Conservation (phyloP, 2,797 vertebrate genomes). For the Florisuga fusca region DNA sequence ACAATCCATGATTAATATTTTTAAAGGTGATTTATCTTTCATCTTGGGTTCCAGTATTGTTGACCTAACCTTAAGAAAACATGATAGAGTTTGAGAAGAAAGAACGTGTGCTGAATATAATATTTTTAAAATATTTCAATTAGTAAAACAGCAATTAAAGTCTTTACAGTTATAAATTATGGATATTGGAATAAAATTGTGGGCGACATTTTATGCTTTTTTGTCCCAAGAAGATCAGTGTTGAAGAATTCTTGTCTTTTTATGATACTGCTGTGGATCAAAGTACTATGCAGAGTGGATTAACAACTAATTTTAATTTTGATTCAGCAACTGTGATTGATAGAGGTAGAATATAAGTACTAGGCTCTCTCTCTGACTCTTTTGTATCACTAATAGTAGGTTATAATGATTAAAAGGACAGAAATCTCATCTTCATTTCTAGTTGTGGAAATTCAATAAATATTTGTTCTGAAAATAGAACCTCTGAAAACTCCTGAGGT, state of each 20-base stretch:
- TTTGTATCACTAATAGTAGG: not conserved
- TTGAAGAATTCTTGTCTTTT: not conserved
- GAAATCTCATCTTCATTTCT: not conserved
- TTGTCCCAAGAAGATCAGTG: not conserved
- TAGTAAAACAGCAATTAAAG: not conserved
- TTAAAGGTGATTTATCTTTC: conserved; percentile 56
- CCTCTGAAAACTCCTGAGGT: not conserved
- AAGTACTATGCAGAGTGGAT: not conserved
- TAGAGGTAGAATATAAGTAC: not conserved
- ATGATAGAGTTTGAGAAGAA: not conserved
- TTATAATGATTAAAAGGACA: not conserved
- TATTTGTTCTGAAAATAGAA: not conserved
- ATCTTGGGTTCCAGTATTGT: not conserved
- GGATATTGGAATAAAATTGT: not conserved
- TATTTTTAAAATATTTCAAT: not conserved
- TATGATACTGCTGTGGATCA: not conserved
- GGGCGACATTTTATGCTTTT: not conserved
- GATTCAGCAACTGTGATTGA: not conserved
- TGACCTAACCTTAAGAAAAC: conserved; percentile 5
- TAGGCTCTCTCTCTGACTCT: not conserved
- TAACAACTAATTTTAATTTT: not conserved
- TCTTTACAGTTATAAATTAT: not conserved
- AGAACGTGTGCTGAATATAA: not conserved
- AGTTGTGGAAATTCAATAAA: not conserved
- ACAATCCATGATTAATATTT: conserved; percentile 26